Evolutionary conservation across 2,113 vertebrate species (phyloP).

Genomic region (Clinocottus analis): DNA sequence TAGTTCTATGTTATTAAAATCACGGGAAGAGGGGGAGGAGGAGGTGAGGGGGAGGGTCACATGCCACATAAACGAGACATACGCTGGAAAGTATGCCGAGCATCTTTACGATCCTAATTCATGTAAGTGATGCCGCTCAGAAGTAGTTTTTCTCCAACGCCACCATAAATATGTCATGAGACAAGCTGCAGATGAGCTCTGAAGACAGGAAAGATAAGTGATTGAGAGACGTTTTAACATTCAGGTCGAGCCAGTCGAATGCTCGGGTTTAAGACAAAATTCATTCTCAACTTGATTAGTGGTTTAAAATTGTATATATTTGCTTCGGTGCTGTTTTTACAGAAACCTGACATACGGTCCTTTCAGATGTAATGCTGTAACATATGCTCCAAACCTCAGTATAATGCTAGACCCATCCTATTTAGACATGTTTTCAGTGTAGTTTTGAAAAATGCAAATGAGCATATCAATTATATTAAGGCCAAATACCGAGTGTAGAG

Average conservation of each 20-base stretch:
- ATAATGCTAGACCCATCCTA: background rate
- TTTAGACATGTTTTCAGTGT: background rate
- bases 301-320: conserved; percentile 56
- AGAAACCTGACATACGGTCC: conserved; percentile 39
- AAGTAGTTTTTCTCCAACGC: conserved; percentile 57
- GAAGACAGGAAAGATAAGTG: conserved; percentile 58
- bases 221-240: conserved; percentile 50
- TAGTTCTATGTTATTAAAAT: conserved; percentile 35
- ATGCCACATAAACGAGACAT: conserved; percentile 12
- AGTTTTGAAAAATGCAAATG: background rate
- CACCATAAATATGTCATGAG: conserved; percentile 79
- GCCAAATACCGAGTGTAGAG: background rate
- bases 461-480: background rate
- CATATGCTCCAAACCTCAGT: background rate
- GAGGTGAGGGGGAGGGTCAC: background rate
- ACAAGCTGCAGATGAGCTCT: conserved; percentile 64
- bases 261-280: conserved; percentile 45
- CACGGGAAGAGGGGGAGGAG: no score
- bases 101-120: conserved; percentile 65
- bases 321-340: conserved; percentile 37
- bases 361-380: conserved; percentile 1
- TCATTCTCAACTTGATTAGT: conserved; percentile 37
- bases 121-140: conserved; percentile 60
- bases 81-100: conserved; percentile 41
- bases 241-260: conserved; percentile 69